Evolutionary conservation across 1,140 invertebrate genomes (phyloP).

Genomic region (Tetragonula clypearis): DNA sequence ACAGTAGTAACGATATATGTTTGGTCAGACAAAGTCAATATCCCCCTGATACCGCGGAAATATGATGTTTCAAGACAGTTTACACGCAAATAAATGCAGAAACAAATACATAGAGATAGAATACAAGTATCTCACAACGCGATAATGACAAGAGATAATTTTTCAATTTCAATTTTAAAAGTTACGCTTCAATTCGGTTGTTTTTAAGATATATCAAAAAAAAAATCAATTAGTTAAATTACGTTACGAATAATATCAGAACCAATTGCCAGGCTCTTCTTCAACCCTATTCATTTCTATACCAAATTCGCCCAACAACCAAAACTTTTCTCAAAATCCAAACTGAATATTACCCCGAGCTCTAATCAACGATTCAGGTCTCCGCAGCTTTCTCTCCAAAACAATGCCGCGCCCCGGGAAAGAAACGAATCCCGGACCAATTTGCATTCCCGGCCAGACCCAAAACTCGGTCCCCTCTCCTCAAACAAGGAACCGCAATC

Average conservation of each 20-base stretch:
- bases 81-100: not conserved
- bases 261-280: not conserved
- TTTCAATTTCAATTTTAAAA: not conserved
- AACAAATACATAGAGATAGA: not conserved
- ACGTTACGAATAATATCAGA: not conserved
- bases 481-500: not conserved
- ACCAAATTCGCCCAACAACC: not conserved
- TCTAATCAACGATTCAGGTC: not conserved
- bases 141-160: not conserved
- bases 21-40: not conserved
- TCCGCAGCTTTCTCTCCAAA: not conserved
- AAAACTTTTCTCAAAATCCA: not conserved
- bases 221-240: too few species aligned
- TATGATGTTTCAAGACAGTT: not conserved
- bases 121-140: not conserved
- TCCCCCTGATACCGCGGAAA: not conserved
- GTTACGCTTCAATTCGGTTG: not conserved
- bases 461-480: not conserved
- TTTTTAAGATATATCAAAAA: not conserved
- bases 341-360: not conserved
- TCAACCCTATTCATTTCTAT: not conserved
- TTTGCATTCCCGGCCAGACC: not conserved
- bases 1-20: not conserved
- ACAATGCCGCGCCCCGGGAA: not conserved
- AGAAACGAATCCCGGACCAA: not conserved